Base-by-base conservation (phyloP, 2,888 invertebrate species). In the Drosophila neutralis region DNA sequence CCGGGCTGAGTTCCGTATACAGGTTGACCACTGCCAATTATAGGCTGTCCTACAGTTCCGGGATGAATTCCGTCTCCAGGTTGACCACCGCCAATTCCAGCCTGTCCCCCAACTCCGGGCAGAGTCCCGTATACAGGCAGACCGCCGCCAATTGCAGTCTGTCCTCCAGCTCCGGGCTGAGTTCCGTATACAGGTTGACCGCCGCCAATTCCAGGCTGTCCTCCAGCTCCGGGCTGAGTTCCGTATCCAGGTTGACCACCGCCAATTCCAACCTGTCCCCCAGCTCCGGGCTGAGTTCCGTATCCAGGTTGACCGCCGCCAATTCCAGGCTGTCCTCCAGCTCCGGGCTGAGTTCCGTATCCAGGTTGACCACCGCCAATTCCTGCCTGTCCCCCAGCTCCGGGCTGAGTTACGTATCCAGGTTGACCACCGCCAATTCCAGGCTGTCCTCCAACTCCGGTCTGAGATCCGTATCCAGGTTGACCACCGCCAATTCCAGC, bases 41-140 rank as follows among this genome's bases (percentile, higher is more conserved):
- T 69, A 21, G 56, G 5, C 51, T 76, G 76, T 52, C 8, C 18
- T 15, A 53, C 69, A 1, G 8, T 0, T 31, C 70, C 75, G 8
- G 74, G 61, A 15, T 74, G 75, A 2, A 58, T 56, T 24, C 63
- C 69, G 11, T 56, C 60, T 27, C 69, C 71, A 1, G 63, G 67
- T n/a, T 67, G 72, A 11, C 51, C 24, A 4, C 53, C 71, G 5
- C 59, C 56, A 15, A 1, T 7, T 49, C 49, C 60, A 5, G 3
- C 0, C 31, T 54, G 57, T 1, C 29, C 24, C 10, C 57, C 58
- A 15, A 11, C 72, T 33, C 35, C 36, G 0, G 36, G 36, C 15
- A 15, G 36, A 5, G 21, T 2, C 11, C 21, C 21, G 0, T 42
- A 42, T 0, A 5, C 5, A 42, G 42, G 42, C 5, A 11, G 42